Evolutionary conservation across 2,113 vertebrate genomes (phyloP), one percentile per base, ranked within the genome.

Genomic region (Bubo scandiacus): DNA sequence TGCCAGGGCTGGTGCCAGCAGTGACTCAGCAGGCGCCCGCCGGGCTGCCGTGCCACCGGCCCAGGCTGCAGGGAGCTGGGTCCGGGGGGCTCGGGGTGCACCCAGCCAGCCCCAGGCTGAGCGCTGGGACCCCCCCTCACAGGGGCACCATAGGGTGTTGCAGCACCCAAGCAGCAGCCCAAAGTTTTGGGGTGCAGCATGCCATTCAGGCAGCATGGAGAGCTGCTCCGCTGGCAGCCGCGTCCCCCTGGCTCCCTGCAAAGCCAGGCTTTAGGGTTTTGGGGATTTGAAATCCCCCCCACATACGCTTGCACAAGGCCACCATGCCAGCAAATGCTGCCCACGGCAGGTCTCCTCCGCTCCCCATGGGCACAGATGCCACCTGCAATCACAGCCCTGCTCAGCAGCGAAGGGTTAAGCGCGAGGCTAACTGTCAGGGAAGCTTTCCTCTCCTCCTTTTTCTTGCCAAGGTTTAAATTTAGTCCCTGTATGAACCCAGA

Each of bases 391-490:
- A 12, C 47, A 62, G 63, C 63, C 12, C n/a, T 17, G n/a, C 75
- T 43, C 57, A 36, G 75, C 92, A 93, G 45, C 0, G 0, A 96
- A 94, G 96, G 75, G 97, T 97, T 97, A 97, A 96, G 74, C 10
- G 1, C 38, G 47, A 62, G 70, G 40, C 42, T 22, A 29, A 57
- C 66, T 82, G 55, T 45, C n/a, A 4, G 47, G 65, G 51, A 45
- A 83, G 42, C 26, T 90, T 62, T 68, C n/a, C 67, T 88, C 77
- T 36, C 58, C 63, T 88, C 51, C 61, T 81, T 61, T 73, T 59
- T 67, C 67, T 88, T 96, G 95, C 95, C 91, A 97, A 87, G 94
- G 88, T 97, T 98, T 99, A 99, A 98, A 98, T 98, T 98, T 99
- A 99, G 93, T 85, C 93, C 94, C 97, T 95, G 96, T 97, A 90